A percentile compares a stretch with the other conserved stretches of the same genome.
These are phyloP conservation scores for Penaeus japonicus DNA, from an alignment of 1,140 invertebrate species.

Conservation along the genomic window DNA sequence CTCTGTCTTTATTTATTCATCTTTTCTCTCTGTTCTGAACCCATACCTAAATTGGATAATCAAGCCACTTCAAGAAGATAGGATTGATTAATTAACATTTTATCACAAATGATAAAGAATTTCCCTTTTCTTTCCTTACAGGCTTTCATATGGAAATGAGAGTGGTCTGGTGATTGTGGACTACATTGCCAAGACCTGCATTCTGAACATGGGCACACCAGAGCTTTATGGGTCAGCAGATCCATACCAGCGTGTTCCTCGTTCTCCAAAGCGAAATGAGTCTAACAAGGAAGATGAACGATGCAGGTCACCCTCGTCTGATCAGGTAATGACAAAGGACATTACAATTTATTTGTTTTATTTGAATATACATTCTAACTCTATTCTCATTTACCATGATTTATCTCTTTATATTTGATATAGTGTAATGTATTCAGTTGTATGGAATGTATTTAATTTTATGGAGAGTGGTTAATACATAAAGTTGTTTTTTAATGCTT, in stretches of 20 bases:
- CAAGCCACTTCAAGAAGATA: too few relatives aligned
- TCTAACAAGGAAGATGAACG: slow-evolving; percentile 60
- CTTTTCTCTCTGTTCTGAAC: too few relatives aligned
- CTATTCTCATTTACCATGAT: neutral
- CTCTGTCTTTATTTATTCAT: too few relatives aligned
- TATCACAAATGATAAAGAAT: neutral
- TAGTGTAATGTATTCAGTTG: too few relatives aligned
- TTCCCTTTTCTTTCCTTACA: slow-evolving; percentile 64
- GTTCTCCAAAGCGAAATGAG: slow-evolving; percentile 74
- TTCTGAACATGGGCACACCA: slow-evolving; percentile 83
- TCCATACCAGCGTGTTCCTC: slow-evolving; percentile 84
- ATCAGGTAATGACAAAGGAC: slow-evolving; percentile 42
- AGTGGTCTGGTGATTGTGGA: slow-evolving; percentile 93
- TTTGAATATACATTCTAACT: neutral
- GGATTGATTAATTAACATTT: too few relatives aligned
- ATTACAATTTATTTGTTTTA: neutral
- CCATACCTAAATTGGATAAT: too few relatives aligned
- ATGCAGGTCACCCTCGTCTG: slow-evolving; percentile 54
- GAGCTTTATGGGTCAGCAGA: slow-evolving; percentile 89
- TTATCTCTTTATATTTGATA: neutral
- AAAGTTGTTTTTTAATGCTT: too few relatives aligned
- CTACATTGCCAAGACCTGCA: slow-evolving; percentile 87
- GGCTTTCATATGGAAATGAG: slow-evolving; percentile 96
- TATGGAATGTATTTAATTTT: too few relatives aligned
- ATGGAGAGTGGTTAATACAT: too few relatives aligned